These are phyloP conservation scores for Cryptotermes secundus DNA, from an alignment of 1,140 invertebrate species.

Conservation along the genomic window DNA sequence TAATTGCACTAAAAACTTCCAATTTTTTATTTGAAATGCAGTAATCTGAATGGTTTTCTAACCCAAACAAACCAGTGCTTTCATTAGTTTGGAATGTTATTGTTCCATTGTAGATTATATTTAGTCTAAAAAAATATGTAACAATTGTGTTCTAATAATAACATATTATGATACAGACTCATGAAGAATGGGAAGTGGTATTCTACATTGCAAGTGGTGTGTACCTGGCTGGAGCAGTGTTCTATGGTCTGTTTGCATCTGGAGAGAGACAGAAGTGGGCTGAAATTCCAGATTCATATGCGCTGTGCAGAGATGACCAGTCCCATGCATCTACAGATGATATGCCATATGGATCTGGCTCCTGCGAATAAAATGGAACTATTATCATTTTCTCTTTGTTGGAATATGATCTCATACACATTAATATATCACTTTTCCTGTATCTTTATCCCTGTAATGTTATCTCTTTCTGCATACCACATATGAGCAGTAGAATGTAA, in stretches of 20 bases:
- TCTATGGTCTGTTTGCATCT: constrained; percentile 52
- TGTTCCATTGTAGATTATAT: too few relatives aligned
- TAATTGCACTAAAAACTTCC: too few relatives aligned
- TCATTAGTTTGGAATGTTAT: too few relatives aligned
- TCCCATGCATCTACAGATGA: constrained; percentile 35
- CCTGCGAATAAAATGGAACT: constrained; percentile 28
- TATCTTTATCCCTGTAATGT: background rate
- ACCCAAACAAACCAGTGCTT: too few relatives aligned
- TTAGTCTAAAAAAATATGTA: too few relatives aligned
- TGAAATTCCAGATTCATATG: constrained; percentile 23
- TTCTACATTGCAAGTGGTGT: constrained; percentile 53
- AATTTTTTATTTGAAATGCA: too few relatives aligned
- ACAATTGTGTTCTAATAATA: background rate
- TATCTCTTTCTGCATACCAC: background rate
- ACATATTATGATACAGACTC: constrained; percentile 43
- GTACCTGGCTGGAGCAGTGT: constrained; percentile 49
- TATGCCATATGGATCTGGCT: constrained; percentile 35
- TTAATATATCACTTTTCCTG: background rate
- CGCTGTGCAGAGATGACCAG: constrained; percentile 32
- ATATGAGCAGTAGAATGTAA: background rate
- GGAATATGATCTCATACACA: background rate
- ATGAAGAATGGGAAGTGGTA: constrained; percentile 52
- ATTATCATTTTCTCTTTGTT: background rate
- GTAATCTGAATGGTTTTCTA: too few relatives aligned
- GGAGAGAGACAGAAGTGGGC: constrained; percentile 52